Percentiles rank a stretch among this genome's conserved stretches.
Evolutionary conservation across 2,113 vertebrate species (phyloP).

Genomic region (Camelus dromedarius): DNA sequence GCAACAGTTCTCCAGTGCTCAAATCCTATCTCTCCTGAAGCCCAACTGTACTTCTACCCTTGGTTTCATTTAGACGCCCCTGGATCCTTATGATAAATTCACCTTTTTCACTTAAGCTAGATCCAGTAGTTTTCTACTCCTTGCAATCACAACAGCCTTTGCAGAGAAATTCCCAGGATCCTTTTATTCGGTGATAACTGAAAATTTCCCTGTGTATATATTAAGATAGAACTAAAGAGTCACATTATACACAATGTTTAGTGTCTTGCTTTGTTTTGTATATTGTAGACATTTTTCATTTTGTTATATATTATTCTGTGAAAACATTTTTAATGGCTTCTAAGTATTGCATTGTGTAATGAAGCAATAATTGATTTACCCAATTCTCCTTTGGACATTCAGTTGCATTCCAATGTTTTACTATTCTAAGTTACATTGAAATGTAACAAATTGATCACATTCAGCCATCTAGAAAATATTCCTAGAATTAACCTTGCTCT

Average conservation of each 20-base stretch:
- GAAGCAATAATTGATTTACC: slow-evolving; percentile 11
- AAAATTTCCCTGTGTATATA: background rate
- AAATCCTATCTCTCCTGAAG: background rate
- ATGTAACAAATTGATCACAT: background rate
- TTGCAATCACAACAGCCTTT: background rate
- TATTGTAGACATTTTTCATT: background rate
- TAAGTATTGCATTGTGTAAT: background rate
- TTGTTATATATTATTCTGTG: background rate
- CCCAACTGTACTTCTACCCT: background rate
- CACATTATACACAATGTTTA: background rate
- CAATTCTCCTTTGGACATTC: background rate
- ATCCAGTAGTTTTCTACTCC: background rate
- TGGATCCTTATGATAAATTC: background rate
- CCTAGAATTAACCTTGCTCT: background rate
- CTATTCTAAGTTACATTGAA: background rate
- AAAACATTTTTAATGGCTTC: background rate
- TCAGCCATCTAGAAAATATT: background rate
- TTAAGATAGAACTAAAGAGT: background rate
- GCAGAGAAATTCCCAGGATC: slow-evolving; percentile 11
- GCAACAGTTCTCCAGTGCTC: background rate
- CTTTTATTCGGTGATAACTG: background rate
- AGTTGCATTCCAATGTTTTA: slow-evolving; percentile 3
- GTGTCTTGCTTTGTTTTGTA: background rate
- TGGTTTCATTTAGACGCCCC: background rate
- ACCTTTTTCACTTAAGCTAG: background rate